Percentiles rank a stretch among this genome's conserved stretches.
phyloP scores from a whole-genome alignment of 35 echinoderm and acorn worm genomes.

The Strongylocentrotus purpuratus region DNA sequence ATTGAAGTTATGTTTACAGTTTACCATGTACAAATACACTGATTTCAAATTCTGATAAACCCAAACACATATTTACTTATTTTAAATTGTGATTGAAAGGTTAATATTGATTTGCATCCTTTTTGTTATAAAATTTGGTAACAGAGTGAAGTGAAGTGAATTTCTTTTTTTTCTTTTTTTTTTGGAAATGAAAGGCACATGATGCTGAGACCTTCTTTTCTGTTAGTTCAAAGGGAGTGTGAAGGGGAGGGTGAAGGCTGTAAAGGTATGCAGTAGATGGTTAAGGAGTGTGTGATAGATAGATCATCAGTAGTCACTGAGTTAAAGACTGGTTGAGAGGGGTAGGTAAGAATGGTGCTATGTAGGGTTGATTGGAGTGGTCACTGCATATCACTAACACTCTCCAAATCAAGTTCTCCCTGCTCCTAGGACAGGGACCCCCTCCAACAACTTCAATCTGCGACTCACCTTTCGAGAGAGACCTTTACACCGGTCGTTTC shows the following conservation, averaged over 20 bases:
- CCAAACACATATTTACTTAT: too few relatives aligned
- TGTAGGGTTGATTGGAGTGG: not conserved
- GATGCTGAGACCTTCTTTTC: not conserved
- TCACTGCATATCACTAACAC: not conserved
- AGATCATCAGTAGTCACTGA: not conserved
- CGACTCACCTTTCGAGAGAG: slow-evolving; percentile 40
- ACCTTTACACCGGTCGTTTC: slow-evolving; percentile 38
- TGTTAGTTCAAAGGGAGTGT: not conserved
- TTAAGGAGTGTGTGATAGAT: not conserved
- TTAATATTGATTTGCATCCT: too few relatives aligned
- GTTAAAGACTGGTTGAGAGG: not conserved
- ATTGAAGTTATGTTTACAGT: too few relatives aligned
- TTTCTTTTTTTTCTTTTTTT: not conserved
- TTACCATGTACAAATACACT: too few relatives aligned
- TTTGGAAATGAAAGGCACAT: not conserved
- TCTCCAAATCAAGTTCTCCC: slow-evolving; percentile 9
- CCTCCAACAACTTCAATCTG: not conserved
- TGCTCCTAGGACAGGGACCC: not conserved
- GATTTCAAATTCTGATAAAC: too few relatives aligned
- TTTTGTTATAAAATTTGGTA: too few relatives aligned
- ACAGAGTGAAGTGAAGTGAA: too few relatives aligned
- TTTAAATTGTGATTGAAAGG: too few relatives aligned
- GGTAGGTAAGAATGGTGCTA: not conserved
- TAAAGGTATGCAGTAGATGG: not conserved
- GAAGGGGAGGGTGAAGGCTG: not conserved